Base-by-base conservation (phyloP, 2,113 vertebrate species). In the Parus major region DNA sequence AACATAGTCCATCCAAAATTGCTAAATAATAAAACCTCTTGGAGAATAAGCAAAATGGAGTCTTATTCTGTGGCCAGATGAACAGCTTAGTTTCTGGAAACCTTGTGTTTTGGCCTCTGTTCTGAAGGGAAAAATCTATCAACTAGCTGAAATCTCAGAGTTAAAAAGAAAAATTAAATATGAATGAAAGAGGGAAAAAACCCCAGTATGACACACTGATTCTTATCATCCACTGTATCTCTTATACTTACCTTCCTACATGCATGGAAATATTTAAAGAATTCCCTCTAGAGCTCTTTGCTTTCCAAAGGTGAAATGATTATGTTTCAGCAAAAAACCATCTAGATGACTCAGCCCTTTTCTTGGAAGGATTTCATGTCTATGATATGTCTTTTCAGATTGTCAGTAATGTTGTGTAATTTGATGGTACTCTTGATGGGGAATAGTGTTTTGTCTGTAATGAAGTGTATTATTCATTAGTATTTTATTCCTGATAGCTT, bases 381-480 rank as follows among this genome's bases (percentile, higher is more conserved):
- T 28, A 18, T 69, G 76, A n/a, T 84, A 53, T 64, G 24, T 86
- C 21, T 71, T 95, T 94, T 95, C 33, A 64, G 44, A 80, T 53
- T 83, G 55, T 33, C 47, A 64, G 66, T 95, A 94, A 88, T 36
- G 17, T 69, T 86, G 15, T 77, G 61, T 63, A 92, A 95, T 96
- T 88, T 86, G 82, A 78, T 93, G 70, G 25, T 29, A 39, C 29
- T 82, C 49, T 91, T 96, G 44, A 72, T 88, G 61, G 31, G 59
- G 57, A 95, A 29, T 33, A 85, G 28, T 41, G 73, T 89, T 90
- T 77, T 56, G 42, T 55, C 56, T 84, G 41, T 95, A 97, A 94
- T 93, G 83, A 97, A 97, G 76, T 95, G 55, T 55, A 87, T 89
- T 91, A 93, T 77, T 90, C 76, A 94, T 96, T 89, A 87, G 46